phyloP scores from a whole-genome alignment of 2,113 vertebrate genomes.

The Ranitomeya variabilis region DNA sequence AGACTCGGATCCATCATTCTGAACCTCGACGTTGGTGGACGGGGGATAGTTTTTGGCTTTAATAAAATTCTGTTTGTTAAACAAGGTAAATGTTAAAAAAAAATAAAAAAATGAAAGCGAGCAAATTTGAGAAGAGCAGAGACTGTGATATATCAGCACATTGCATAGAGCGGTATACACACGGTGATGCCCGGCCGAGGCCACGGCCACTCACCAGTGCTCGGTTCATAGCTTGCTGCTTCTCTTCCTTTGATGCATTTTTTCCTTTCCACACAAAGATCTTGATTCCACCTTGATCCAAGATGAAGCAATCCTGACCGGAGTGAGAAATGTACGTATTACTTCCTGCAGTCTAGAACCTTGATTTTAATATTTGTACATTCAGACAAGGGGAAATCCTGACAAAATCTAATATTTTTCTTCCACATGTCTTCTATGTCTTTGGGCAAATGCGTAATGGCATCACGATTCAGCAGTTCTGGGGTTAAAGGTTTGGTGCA shows the following conservation, averaged over 20 bases:
- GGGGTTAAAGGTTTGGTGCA: constrained; percentile 75
- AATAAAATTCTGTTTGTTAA: constrained; percentile 76
- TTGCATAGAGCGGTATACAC: neutral
- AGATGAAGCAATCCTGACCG: constrained; percentile 83
- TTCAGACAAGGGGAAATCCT: no score
- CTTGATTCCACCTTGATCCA: constrained; percentile 82
- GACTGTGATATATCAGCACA: neutral
- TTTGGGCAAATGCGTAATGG: constrained; percentile 65
- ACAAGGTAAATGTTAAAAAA: no score
- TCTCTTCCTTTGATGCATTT: constrained; percentile 74
- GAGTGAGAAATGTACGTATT: neutral
- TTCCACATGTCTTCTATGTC: neutral
- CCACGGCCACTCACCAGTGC: constrained; percentile 67
- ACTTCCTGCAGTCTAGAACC: no score
- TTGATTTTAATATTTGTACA: no score
- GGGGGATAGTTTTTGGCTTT: constrained; percentile 82
- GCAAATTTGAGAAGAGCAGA: neutral
- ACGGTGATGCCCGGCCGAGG: neutral
- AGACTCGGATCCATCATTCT: constrained; percentile 83
- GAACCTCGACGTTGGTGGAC: constrained; percentile 75
- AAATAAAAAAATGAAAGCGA: neutral
- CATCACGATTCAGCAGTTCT: constrained; percentile 74
- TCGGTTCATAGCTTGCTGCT: constrained; percentile 72
- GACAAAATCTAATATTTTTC: neutral
- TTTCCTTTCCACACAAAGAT: constrained; percentile 88